Base-by-base conservation (phyloP, 2,797 vertebrate species). In the Hoplostethus atlanticus region DNA sequence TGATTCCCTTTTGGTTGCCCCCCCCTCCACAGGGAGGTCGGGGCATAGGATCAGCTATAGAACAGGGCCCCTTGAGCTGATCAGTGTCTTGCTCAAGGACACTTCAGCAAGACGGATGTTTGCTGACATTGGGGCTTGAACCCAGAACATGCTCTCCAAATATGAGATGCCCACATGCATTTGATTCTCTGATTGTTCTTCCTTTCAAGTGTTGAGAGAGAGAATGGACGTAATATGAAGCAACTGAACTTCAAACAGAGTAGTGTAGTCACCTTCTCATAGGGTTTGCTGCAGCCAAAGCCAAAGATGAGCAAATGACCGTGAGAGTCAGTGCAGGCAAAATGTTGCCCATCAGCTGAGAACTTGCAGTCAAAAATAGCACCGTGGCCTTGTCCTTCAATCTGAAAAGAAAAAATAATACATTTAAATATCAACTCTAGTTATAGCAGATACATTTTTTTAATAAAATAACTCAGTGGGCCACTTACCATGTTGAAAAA, bases 351-450 rank as follows among this genome's bases (percentile, higher is more conserved):
- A 86, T 99, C 97, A 58, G 95, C 93, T 13, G 98, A 99, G 92
- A 99, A 98, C 93, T 99, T 99, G 93, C 97, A 98, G 89, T 99
- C 98, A 90, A 96, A 99, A 80, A 99, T 98, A 71, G 97, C 97
- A 84, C 98, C 98, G 0, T 99, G 98, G 73, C 98, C 98, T 93
- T 99, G 98, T 65, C 98, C 98, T 91, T 99, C 98, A 76, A 99
- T 99, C 98, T 99, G 93, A 58, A 89, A 87, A 56, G 25, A 5
- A 80, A 30, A 68, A 3, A 30, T 21, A 1, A 47, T 3, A 25
- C 3, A 80, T 58, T 46, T 66, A 0, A 54, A 53, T 10, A 64
- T 52, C 0, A 71, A 68, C 9, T 70, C 6, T 42, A 38, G 30
- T 21, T 34, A 28, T 2, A 30, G 13, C 1, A 2, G 21, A 34